A percentile compares a stretch with the other conserved stretches of the same genome.
phyloP scores from a whole-genome alignment of 2,113 vertebrate species.

The Ageneiosus marmoratus region DNA sequence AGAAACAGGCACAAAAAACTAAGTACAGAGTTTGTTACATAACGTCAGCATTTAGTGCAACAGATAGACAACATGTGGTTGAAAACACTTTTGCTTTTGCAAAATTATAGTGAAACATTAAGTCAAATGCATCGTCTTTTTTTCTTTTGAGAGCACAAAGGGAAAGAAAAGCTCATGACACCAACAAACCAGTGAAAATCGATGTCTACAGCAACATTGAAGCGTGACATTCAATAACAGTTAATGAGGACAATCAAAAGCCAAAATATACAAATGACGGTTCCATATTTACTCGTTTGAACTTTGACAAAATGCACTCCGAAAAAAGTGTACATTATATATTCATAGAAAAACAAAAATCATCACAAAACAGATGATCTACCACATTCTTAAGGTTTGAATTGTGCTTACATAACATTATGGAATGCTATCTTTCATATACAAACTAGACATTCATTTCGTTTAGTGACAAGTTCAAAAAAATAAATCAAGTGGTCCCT shows the following conservation, averaged over 20 bases:
- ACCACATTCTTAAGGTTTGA: slow-evolving; percentile 47
- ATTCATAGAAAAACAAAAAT: slow-evolving; percentile 35
- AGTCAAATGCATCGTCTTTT: not conserved
- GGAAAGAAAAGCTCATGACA: not conserved
- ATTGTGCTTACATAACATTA: slow-evolving; percentile 55
- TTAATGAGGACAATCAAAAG: slow-evolving; percentile 28
- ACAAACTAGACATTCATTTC: slow-evolving; percentile 51
- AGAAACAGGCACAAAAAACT: slow-evolving; percentile 39
- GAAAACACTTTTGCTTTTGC: not conserved
- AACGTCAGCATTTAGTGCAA: slow-evolving; percentile 43
- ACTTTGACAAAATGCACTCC: slow-evolving; percentile 17
- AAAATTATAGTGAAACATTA: not conserved
- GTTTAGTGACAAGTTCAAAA: slow-evolving; percentile 49
- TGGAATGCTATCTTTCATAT: slow-evolving; percentile 53
- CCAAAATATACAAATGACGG: slow-evolving; percentile 44
- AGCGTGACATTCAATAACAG: slow-evolving; percentile 45
- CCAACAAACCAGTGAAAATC: slow-evolving; percentile 9
- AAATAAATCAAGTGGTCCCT: slow-evolving; percentile 21
- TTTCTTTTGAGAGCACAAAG: slow-evolving; percentile 24
- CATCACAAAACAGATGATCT: slow-evolving; percentile 44
- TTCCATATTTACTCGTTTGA: slow-evolving; percentile 47
- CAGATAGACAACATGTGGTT: slow-evolving; percentile 29
- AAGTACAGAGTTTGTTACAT: slow-evolving; percentile 52
- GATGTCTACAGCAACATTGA: slow-evolving; percentile 23
- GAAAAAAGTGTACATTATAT: slow-evolving; percentile 31